Base-by-base conservation (phyloP, 2,797 vertebrate species). In the Miichthys miiuy region DNA sequence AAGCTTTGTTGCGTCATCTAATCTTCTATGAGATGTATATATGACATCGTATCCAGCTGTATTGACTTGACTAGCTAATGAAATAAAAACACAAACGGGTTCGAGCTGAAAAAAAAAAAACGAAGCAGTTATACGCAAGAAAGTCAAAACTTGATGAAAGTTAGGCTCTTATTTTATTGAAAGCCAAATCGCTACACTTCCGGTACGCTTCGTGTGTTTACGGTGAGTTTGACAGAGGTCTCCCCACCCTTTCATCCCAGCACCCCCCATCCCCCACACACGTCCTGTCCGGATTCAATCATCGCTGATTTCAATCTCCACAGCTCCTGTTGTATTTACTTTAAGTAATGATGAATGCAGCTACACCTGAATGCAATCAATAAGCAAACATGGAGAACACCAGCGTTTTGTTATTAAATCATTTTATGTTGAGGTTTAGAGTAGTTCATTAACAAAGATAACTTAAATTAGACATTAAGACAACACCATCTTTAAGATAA, bases 241-340 rank as follows among this genome's bases (percentile, higher is more conserved):
- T 47, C 13, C 51, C 54, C 60, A 27, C 64, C 42, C 62, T 81
- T 68, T 75, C 71, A 63, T 69, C 84, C 65, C 54, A 13, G 18
- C 69, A 14, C 68, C 55, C 75, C 63, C 83, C 87, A 68, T 64
- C 91, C 89, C 94, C 87, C 90, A 87, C 79, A 23, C 68, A 23
- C 68, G 84, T 57, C 81, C 86, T 52, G 88, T 42, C 80, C 61
- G 63, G 79, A 82, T 69, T 81, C 80, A 78, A 80, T 87, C 84
- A 84, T 7, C 3, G 25, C 4, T 72, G 84, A 85, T 79, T 71
- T 54, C 3, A 72, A 34, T 7, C 41, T 16, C 1, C 44, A 2
- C 41, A 55, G 38, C 7, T 20, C 1, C 52, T 60, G 14, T 21
- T 75, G n/a, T 47, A 42, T 55, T 47, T 30, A 1, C 18, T 51